These are phyloP conservation scores for Ibycter americanus DNA, from an alignment of 2,797 vertebrate species.

Conservation along the genomic window DNA sequence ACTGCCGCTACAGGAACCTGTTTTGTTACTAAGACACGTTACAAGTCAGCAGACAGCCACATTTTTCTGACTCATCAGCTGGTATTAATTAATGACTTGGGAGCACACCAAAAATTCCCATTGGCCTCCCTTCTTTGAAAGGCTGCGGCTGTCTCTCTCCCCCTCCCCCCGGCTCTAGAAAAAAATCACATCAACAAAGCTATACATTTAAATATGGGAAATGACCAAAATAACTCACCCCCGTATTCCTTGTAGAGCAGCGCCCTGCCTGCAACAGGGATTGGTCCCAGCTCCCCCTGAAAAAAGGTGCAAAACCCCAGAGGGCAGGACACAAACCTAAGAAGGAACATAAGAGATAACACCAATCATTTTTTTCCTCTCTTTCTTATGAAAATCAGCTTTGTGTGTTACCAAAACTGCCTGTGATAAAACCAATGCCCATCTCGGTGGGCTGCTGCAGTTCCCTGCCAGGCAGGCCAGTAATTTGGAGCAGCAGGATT, in stretches of 20 bases:
- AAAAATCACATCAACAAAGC: background rate
- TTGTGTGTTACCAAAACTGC: background rate
- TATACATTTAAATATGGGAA: background rate
- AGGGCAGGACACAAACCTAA: background rate
- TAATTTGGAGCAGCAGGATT: background rate
- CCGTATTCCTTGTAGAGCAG: background rate
- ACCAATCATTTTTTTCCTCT: accelerated
- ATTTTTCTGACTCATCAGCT: constrained; percentile 43
- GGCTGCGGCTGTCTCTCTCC: background rate
- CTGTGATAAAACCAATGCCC: background rate
- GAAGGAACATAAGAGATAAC: background rate
- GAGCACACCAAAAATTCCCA: constrained; percentile 9
- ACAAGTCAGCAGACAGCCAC: constrained; percentile 43
- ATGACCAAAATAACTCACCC: background rate
- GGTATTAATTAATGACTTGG: constrained; percentile 45
- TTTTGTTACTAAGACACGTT: constrained; percentile 9
- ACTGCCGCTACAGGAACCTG: background rate
- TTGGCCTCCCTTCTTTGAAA: constrained; percentile 6
- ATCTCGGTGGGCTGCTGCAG: background rate
- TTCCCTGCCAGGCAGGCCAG: background rate
- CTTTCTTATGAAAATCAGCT: background rate
- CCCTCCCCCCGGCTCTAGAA: background rate
- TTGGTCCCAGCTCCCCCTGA: background rate
- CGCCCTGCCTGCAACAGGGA: background rate
- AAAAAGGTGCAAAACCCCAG: background rate